These are phyloP conservation scores for Gymnobelideus leadbeateri DNA, from an alignment of 2,113 vertebrate species.

Conservation along the genomic window DNA sequence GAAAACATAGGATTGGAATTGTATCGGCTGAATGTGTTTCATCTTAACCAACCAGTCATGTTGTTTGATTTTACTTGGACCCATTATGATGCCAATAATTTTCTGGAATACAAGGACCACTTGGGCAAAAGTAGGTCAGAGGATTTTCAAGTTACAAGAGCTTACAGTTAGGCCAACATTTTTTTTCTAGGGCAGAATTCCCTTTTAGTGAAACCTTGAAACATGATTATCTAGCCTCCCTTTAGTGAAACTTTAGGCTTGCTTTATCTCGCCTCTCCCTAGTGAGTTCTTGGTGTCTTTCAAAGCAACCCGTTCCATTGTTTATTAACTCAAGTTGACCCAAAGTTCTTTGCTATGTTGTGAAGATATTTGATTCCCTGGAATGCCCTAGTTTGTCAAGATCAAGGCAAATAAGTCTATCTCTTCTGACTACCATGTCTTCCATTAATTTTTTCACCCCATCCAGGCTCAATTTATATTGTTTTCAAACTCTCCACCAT, in stretches of 20 bases:
- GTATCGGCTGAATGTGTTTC: background rate
- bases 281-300: background rate
- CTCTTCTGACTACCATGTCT: background rate
- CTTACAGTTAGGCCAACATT: background rate
- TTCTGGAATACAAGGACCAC: background rate
- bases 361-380: background rate
- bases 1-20: background rate
- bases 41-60: background rate
- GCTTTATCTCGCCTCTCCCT: background rate
- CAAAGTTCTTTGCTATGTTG: background rate
- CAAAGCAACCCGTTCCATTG: background rate
- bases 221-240: background rate
- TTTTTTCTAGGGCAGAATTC: background rate
- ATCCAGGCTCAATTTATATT: background rate
- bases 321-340: background rate
- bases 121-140: background rate
- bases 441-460: background rate
- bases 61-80: background rate
- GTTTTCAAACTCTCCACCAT: background rate
- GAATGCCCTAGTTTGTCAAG: background rate
- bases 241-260: background rate
- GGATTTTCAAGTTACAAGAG: background rate
- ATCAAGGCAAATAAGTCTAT: background rate
- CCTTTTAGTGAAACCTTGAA: background rate
- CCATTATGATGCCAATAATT: background rate